A percentile compares a stretch with the other conserved stretches of the same genome.
These are phyloP conservation scores for Steinernema hermaphroditum DNA, from an alignment of 2,888 invertebrate genomes.

Conservation along the genomic window DNA sequence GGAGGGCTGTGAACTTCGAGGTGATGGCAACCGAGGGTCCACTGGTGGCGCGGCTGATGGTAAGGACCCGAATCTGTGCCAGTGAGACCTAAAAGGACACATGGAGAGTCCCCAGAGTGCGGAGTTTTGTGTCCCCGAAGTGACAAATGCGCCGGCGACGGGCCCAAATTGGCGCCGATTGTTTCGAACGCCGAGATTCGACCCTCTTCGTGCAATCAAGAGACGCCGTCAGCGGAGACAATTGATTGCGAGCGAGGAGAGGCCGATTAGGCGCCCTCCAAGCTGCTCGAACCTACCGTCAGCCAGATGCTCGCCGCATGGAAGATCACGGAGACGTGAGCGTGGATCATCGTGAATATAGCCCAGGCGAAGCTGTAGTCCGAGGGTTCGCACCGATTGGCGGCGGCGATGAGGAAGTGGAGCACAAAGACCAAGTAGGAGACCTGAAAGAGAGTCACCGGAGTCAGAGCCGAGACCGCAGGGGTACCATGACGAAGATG, in stretches of 20 bases:
- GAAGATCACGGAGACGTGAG: conserved; percentile 69
- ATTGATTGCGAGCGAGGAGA: neutral
- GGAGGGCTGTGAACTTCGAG: conserved; percentile 45
- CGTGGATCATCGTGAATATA: conserved; percentile 68
- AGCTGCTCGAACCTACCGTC: too few relatives aligned
- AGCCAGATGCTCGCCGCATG: conserved; percentile 70
- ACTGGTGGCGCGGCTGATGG: conserved; percentile 66
- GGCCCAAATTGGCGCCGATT: conserved; percentile 15
- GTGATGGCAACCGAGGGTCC: conserved; percentile 53
- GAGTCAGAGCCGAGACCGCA: conserved; percentile 40
- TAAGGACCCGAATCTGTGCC: conserved; percentile 70
- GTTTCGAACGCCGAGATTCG: conserved; percentile 3
- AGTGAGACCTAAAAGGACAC: conserved; percentile 64
- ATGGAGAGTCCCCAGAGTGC: too few relatives aligned
- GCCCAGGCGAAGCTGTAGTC: conserved; percentile 68
- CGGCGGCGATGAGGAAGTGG: conserved; percentile 27
- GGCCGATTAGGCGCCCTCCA: too few relatives aligned
- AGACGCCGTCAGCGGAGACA: neutral
- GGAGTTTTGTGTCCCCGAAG: conserved; percentile 10
- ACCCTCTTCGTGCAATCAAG: conserved; percentile 3
- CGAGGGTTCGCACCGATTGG: conserved; percentile 50
- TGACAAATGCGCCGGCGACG: conserved; percentile 20
- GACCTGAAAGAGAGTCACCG: neutral
- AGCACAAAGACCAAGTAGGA: conserved; percentile 37
- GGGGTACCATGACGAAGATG: conserved; percentile 60